Evolutionary conservation across 1,140 invertebrate genomes (phyloP), one percentile per base, ranked within the genome.

Genomic region (Hyposmocoma kahamanoa): DNA sequence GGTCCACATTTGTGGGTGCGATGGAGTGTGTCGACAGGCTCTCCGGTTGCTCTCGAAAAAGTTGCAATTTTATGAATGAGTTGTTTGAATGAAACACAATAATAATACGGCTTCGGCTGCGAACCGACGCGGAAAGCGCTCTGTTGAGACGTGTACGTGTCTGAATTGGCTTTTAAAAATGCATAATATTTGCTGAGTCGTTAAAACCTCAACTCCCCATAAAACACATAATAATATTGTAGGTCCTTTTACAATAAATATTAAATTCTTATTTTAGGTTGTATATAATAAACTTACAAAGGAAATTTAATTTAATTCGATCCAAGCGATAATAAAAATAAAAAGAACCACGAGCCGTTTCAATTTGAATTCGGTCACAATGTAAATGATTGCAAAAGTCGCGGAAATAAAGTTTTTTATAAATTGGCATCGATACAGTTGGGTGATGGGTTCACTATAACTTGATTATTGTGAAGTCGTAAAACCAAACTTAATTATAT

Each of bases 21-120:
- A 59, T 77, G 63, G 54, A 74, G 67, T 65, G 67, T 68, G 47
- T 62, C 68, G 61, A 49, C 55, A 38, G 47, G 50, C 57, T 63
- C 67, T 71, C 68, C 53, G 56, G 62, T 76, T 69, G 59, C 60
- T 58, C 48, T 54, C 56, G 47, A 65, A 60, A 53, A 64, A 67
- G 58, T 67, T 72, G 62, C 72, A 83, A 83, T 83, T 83, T 80
- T 83, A 80, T 81, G 77, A 83, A 83, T 83, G 76, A 83, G 62
- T 75, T 81, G 65, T 76, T 80, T 76, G 73, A 80, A 83, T 74
- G 79, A 72, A 75, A 75, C 63, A 73, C 66, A 71, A 71, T 78
- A 74, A 82, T 75, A 74, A 72, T 66, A 62, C 51, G 56, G 56
- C 53, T 56, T 49, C 62, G 65, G 47, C 59, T 55, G 56, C 57